Base-by-base conservation (phyloP, 2,888 invertebrate species). In the Lasioglossum malachurum region DNA sequence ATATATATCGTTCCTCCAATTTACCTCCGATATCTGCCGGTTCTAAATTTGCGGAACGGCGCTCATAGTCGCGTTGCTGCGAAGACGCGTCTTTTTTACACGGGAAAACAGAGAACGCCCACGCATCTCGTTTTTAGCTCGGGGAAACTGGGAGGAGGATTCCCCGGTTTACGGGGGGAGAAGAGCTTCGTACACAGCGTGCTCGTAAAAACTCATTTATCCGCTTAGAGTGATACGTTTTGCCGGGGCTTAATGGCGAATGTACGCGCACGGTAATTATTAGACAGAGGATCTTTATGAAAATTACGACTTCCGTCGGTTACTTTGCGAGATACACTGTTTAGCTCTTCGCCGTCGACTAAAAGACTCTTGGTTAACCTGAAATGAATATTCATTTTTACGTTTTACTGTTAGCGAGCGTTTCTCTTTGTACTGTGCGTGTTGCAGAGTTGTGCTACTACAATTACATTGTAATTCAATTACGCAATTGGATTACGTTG, bases 1-100 rank as follows among this genome's bases (percentile, higher is more conserved):
- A 78, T 83, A 84, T 69, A 78, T 83, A 84, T 69, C 74, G 73
- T 74, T n/a, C 69, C 10, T 31, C 41, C 67, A 23, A 83, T 83
- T 78, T 69, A 16, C 77, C 38, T 4, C 82, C 82, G 82, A 74
- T 82, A 82, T 75, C 82, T 7, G 76, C 41, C 41, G 23, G 60
- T 73, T 76, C 73, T 35, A 46, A 73, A 83, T 73, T 83, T 76
- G 5, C 44, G 41, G 12, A 12, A n/a, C 72, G 83, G 76, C 75
- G 41, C 76, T 83, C 35, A 73, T 53, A 72, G 27, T 27, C 46
- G 19, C 67, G 23, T 64, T 7, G 27, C 60, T n/a, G 10, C 23
- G n/a, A 5, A 14, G 16, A 7, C 14, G 14, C 31, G 27, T 64
- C 7, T 16, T 64, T 60, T 31, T 64, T 31, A 31, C 64, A 16